Base-by-base conservation (phyloP, 2,113 vertebrate genomes). In the Myiopsitta monachus region DNA sequence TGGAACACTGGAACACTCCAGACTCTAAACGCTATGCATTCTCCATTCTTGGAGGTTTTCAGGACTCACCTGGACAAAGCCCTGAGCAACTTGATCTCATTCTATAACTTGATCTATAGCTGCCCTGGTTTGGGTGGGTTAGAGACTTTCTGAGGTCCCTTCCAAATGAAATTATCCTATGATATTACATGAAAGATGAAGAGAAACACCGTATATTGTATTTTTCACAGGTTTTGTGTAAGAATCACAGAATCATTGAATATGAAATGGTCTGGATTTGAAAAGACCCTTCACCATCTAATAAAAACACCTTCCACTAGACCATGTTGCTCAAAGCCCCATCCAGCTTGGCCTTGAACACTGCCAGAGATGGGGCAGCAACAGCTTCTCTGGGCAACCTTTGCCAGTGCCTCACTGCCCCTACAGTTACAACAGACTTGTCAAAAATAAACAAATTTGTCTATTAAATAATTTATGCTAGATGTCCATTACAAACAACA, bases 21-120 rank as follows among this genome's bases (percentile, higher is more conserved):
- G 6, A 4, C 24, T 10, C 5, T 1, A 76, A 57, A 64, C 0
- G 3, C 5, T 51, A 3, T n/a, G 6, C 0, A 0, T n/a, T 91
- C 9, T 46, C 5, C 3, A 30, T 47, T 27, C 5, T 23, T 7
- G 3, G 14, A 81, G 6, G 6, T 33, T 91, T 91, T 89, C 18
- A 88, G 52, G 33, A 18, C 10, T 59, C 6, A 70, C 10, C 14
- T 62, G 17, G 23, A 27, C 16, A 84, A 78, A 77, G 14, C 1
- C 5, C 7, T 5, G 23, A 68, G 17, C 3, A 73, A 61, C 14
- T 39, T 70, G 9, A 36, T 51, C 33, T 43, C 4, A 13, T 5
- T 4, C 11, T 81, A 33, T 17, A 87, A 7, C 8, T 44, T 5
- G 55, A 57, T 23, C 33, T 57, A 22, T 22, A 22, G 55, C 55